A percentile compares a stretch with the other conserved stretches of the same genome.
Conservation (phyloP, 2,888 invertebrate genomes). For the Orthonychiurus folsomi region DNA sequence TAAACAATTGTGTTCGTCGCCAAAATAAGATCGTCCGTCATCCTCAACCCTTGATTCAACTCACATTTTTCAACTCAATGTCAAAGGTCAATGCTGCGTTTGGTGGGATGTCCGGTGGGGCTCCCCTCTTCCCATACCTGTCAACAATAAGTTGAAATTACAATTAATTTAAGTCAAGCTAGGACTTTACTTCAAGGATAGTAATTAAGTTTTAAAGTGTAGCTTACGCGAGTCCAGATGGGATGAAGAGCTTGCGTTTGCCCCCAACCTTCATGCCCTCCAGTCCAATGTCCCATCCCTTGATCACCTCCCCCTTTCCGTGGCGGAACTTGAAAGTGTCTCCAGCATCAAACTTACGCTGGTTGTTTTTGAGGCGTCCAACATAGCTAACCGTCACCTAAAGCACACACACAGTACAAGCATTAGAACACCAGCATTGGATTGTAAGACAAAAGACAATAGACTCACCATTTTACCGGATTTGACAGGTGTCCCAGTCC, state of each 20-base stretch:
- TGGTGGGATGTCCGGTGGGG: conserved; percentile 76
- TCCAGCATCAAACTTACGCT: conserved; percentile 81
- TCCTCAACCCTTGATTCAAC: no score
- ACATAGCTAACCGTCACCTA: conserved; percentile 67
- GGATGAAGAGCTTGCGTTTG: conserved; percentile 73
- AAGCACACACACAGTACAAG: conserved; percentile 27
- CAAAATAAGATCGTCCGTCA: no score
- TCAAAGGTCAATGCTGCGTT: conserved; percentile 81
- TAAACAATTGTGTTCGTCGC: no score
- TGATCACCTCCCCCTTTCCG: conserved; percentile 77
- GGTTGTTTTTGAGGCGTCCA: conserved; percentile 70
- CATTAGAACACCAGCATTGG: no score
- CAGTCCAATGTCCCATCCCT: conserved; percentile 84
- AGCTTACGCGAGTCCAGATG: conserved; percentile 76
- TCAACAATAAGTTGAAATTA: conserved; percentile 13
- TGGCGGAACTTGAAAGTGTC: conserved; percentile 59
- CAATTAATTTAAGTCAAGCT: no score
- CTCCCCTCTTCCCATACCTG: conserved; percentile 46
- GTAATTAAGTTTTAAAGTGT: background rate
- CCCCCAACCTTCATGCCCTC: conserved; percentile 89
- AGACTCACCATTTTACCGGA: conserved; percentile 56
- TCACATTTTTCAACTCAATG: conserved; percentile 74
- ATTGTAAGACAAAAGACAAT: no score
- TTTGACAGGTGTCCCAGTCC: conserved; percentile 69
- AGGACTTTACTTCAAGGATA: background rate